Percentiles rank a stretch among this genome's conserved stretches.
Evolutionary conservation across 2,797 vertebrate genomes (phyloP).

Genomic region (Macroramphosus scolopax): DNA sequence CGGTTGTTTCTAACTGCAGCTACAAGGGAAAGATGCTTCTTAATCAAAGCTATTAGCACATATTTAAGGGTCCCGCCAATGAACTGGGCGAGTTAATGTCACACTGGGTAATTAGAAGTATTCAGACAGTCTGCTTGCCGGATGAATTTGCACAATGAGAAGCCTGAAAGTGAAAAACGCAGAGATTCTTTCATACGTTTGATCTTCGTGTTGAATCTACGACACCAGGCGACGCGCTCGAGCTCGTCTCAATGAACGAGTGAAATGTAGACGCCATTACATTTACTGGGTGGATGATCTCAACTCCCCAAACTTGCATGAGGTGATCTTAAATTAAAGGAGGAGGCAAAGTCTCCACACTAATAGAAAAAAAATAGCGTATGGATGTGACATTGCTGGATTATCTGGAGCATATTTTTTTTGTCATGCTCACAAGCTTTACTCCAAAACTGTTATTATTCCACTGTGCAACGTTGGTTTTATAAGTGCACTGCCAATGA

Average conservation of each 20-base stretch:
- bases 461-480: constrained; percentile 59
- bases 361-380: constrained; percentile 25
- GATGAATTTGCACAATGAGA: constrained; percentile 34
- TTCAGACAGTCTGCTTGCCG: constrained; percentile 33
- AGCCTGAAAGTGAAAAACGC: constrained; percentile 35
- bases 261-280: constrained; percentile 67
- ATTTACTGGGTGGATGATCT: constrained; percentile 71
- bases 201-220: constrained; percentile 39
- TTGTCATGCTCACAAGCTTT: constrained; percentile 4
- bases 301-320: constrained; percentile 67
- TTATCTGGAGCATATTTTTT: background rate
- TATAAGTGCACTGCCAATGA: constrained; percentile 62
- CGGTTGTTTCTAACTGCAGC: constrained; percentile 34
- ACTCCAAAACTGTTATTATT: constrained; percentile 48
- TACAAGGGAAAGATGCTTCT: constrained; percentile 39
- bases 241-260: constrained; percentile 63
- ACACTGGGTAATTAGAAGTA: constrained; percentile 17
- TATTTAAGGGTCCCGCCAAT: constrained; percentile 37
- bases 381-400: constrained; percentile 19
- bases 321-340: constrained; percentile 67
- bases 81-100: constrained; percentile 34
- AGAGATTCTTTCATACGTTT: constrained; percentile 40
- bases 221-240: constrained; percentile 36
- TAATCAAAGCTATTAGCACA: constrained; percentile 44
- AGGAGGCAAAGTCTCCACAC: constrained; percentile 54